phyloP scores from a whole-genome alignment of 1,140 invertebrate genomes.

The Andrena cerasifolii region DNA sequence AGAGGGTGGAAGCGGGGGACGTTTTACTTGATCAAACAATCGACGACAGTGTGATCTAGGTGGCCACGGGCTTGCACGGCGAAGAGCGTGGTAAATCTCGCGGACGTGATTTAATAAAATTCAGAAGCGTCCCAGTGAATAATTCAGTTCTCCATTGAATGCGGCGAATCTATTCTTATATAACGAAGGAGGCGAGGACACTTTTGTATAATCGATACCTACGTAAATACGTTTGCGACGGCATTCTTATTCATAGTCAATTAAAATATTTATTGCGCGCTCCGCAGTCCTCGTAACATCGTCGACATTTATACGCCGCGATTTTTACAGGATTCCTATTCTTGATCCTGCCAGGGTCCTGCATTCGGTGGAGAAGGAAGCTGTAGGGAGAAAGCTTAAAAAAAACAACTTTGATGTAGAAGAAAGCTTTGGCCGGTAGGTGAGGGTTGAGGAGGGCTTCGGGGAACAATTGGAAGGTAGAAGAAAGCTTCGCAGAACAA shows the following conservation, averaged over 20 bases:
- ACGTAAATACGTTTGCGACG: too few relatives aligned
- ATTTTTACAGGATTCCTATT: too few relatives aligned
- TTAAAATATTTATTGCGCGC: constrained; percentile 38
- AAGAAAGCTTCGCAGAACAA: too few relatives aligned
- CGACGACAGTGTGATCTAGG: background rate
- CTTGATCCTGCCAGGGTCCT: too few relatives aligned
- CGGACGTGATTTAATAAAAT: constrained; percentile 52
- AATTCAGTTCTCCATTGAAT: constrained; percentile 28
- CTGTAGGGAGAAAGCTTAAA: too few relatives aligned
- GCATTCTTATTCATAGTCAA: constrained; percentile 4
- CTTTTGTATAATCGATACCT: too few relatives aligned
- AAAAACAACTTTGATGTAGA: too few relatives aligned
- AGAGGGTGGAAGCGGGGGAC: background rate
- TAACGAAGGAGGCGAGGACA: background rate
- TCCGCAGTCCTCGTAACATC: too few relatives aligned
- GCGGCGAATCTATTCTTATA: constrained; percentile 17
- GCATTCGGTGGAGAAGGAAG: too few relatives aligned
- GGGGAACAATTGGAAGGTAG: too few relatives aligned
- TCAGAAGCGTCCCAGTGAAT: constrained; percentile 43
- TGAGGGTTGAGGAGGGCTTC: too few relatives aligned
- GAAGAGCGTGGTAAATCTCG: constrained; percentile 20
- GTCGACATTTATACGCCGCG: background rate
- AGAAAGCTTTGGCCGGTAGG: too few relatives aligned
- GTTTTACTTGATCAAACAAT: constrained; percentile 47
- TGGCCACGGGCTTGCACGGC: background rate